Base-by-base conservation (phyloP, 2,888 invertebrate genomes). In the Itoplectis maculator region DNA sequence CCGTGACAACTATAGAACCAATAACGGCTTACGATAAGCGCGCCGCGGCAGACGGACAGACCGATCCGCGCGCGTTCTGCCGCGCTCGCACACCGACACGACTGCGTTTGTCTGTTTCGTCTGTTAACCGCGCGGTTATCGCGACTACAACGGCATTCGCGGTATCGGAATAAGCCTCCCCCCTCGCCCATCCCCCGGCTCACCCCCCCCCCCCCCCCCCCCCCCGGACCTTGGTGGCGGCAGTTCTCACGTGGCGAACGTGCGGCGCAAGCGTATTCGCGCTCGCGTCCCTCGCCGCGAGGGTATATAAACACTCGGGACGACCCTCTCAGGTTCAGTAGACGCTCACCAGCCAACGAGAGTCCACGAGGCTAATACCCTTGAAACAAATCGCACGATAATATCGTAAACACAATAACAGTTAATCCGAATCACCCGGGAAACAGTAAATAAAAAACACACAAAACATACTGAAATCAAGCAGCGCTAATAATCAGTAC, bases 271-370 rank as follows among this genome's bases (percentile, higher is more conserved):
- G 87, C 88, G 74, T 85, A 81, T 49, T 66, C 29, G 29, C 3
- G 29, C 42, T 68, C 40, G 18, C 54, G 63, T 35, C 63, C 73
- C 45, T 65, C 69, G 35, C 56, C 73, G 82, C 85, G 84, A 86
- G 86, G 82, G 79, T 90, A 90, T 91, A 91, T 88, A 91, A 90
- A 87, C 85, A 82, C 81, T 85, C 61, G 85, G 61, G 72, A 79
- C 87, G 74, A 82, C 84, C 84, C 81, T 72, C 80, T 66, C 85
- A 56, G 73, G 83, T 85, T 89, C 89, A 91, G 91, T 91, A 75
- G 70, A 86, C 85, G 84, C 85, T 87, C 86, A 82, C 68, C 51
- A 79, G 76, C 87, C 73, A 76, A 75, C 29, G 79, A 18, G 68
- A 40, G 23, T 42, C 42, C 45, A 47, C 40, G 59, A 69, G 65